phyloP scores from a whole-genome alignment of 2,113 vertebrate species.

The Forbesichthys agassizii region DNA sequence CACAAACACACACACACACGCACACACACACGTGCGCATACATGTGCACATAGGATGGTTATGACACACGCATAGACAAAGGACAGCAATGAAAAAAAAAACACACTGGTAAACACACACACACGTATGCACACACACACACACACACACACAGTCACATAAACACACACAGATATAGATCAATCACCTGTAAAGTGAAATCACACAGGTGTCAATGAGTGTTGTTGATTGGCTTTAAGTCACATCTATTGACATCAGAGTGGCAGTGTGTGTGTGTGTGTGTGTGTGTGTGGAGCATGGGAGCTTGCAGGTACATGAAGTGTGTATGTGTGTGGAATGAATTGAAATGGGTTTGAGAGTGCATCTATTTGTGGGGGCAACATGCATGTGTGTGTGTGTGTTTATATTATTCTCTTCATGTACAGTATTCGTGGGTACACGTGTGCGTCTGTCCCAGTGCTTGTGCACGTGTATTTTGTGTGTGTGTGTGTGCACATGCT shows the following conservation, averaged over 20 bases:
- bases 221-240: slow-evolving; percentile 45
- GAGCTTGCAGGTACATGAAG: slow-evolving; percentile 62
- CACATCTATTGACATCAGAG: slow-evolving; percentile 51
- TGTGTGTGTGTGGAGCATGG: slow-evolving; percentile 11
- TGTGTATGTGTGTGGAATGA: slow-evolving; percentile 69
- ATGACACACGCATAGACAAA: too few relatives aligned
- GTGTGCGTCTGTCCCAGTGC: not conserved
- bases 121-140: not conserved
- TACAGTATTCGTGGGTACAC: slow-evolving; percentile 8
- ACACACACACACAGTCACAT: not conserved
- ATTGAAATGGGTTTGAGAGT: slow-evolving; percentile 73
- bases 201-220: slow-evolving; percentile 52
- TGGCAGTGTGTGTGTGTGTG: slow-evolving; percentile 18
- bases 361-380: slow-evolving; percentile 59
- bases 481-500: not conserved
- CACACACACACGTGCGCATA: not conserved
- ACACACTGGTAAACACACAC: not conserved
- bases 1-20: too few relatives aligned
- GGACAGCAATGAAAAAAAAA: too few relatives aligned
- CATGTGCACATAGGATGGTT: too few relatives aligned
- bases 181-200: slow-evolving; percentile 48
- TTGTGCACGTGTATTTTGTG: not conserved
- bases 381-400: slow-evolving; percentile 44
- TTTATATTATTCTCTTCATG: slow-evolving; percentile 6
- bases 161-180: slow-evolving; percentile 20